phyloP scores from a whole-genome alignment of 92 coral and sea anemone genomes.

The Umimayanthus chanpuru region DNA sequence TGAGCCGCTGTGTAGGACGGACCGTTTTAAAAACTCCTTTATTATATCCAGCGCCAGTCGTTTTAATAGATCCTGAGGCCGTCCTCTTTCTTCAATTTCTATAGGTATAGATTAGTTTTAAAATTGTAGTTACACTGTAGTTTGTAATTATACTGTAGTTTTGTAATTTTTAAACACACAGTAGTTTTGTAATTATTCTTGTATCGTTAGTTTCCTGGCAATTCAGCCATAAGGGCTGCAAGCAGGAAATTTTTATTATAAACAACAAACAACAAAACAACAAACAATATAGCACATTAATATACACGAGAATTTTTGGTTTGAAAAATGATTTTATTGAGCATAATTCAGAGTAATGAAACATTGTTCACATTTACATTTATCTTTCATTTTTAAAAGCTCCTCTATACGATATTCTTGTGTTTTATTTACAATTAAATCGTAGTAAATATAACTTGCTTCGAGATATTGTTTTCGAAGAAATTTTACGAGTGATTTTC shows the following conservation, averaged over 20 bases:
- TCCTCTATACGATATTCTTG: background rate
- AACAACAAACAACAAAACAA: too few relatives aligned
- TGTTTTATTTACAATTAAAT: background rate
- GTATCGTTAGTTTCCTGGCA: background rate
- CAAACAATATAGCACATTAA: too few relatives aligned
- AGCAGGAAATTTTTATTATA: background rate
- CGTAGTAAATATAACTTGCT: too few relatives aligned
- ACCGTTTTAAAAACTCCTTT: constrained; percentile 34
- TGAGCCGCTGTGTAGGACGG: constrained; percentile 27
- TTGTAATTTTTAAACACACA: too few relatives aligned
- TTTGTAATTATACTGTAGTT: background rate
- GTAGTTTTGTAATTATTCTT: too few relatives aligned
- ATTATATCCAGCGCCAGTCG: constrained; percentile 33
- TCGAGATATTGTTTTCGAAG: background rate
- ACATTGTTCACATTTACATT: background rate
- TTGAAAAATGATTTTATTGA: background rate
- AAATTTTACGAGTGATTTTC: too few relatives aligned
- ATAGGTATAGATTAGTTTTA: background rate
- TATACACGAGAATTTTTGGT: too few relatives aligned
- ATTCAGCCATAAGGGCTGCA: constrained; percentile 2
- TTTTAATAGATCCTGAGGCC: constrained; percentile 8
- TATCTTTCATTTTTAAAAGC: background rate
- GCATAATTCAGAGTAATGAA: background rate
- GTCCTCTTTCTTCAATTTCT: background rate
- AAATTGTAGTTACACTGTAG: background rate